A percentile compares a stretch with the other conserved stretches of the same genome.
Conservation (phyloP, 64 coral and sea anemone species). For the Acropora tenuis region DNA sequence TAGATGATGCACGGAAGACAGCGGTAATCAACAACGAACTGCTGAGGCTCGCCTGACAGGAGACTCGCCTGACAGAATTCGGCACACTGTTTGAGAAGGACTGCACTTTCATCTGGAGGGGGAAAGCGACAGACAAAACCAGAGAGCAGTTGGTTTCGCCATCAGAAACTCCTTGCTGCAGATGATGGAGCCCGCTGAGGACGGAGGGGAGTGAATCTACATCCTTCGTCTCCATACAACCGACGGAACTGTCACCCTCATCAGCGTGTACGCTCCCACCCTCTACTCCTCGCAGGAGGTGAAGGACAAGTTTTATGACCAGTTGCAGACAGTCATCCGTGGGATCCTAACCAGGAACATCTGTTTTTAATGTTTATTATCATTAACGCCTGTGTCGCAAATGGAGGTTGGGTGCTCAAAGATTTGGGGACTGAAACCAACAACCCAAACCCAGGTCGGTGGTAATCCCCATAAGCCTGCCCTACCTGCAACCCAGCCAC, state of each 20-base stretch:
- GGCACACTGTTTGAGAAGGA: constrained; percentile 36
- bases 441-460: no score
- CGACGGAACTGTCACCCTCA: neutral
- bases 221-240: neutral
- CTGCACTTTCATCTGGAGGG: constrained; percentile 67
- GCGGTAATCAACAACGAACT: constrained; percentile 58
- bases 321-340: neutral
- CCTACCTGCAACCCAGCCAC: no score
- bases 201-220: neutral
- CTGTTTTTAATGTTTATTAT: neutral
- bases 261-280: constrained; percentile 3
- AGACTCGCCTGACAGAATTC: constrained; percentile 40
- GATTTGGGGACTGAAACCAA: no score
- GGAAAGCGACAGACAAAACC: constrained; percentile 22
- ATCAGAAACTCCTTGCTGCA: constrained; percentile 14
- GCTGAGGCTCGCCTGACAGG: constrained; percentile 49
- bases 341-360: neutral
- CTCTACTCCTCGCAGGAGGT: neutral
- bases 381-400: neutral
- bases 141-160: constrained; percentile 61
- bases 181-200: neutral
- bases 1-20: constrained; percentile 48
- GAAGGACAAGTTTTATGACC: constrained; percentile 19
- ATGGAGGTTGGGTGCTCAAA: neutral
- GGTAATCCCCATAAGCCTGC: no score